These are phyloP conservation scores for Thymelicus lineola DNA, from an alignment of 2,888 invertebrate species.

Conservation along the genomic window DNA sequence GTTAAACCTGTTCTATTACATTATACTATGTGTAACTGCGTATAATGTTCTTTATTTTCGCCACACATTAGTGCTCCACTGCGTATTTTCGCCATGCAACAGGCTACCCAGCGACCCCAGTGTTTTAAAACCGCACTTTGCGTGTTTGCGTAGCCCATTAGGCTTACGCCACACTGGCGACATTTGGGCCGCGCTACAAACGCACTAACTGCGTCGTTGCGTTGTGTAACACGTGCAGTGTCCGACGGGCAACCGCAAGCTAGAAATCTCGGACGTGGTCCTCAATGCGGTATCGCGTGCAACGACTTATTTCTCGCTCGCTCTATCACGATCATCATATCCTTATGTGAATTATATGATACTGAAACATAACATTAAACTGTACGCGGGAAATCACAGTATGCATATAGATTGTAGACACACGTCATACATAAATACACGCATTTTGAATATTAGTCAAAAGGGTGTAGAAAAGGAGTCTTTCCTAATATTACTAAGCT, in stretches of 20 bases:
- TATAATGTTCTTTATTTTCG: no score
- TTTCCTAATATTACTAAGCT: no score
- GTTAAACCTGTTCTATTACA: no score
- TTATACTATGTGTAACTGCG: no score
- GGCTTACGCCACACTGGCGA: slow-evolving; percentile 66
- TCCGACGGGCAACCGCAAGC: slow-evolving; percentile 42
- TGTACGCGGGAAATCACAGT: no score
- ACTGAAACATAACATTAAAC: not conserved
- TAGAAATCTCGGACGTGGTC: slow-evolving; percentile 36
- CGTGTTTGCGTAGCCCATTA: slow-evolving; percentile 46
- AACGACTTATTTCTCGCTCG: slow-evolving; percentile 6
- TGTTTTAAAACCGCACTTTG: slow-evolving; percentile 39
- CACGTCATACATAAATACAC: no score
- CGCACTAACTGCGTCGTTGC: slow-evolving; percentile 52
- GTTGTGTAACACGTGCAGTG: slow-evolving; percentile 50
- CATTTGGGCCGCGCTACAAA: slow-evolving; percentile 70
- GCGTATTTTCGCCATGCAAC: no score
- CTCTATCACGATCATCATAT: slow-evolving; percentile 3
- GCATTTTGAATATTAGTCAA: no score
- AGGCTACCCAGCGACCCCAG: not conserved
- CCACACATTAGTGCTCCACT: no score
- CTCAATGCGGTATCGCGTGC: slow-evolving; percentile 38
- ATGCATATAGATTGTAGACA: no score
- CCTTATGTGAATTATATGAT: not conserved
- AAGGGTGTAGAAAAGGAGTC: no score